Evolutionary conservation across 2,113 vertebrate genomes (phyloP).

Genomic region (Arothron firmamentum): DNA sequence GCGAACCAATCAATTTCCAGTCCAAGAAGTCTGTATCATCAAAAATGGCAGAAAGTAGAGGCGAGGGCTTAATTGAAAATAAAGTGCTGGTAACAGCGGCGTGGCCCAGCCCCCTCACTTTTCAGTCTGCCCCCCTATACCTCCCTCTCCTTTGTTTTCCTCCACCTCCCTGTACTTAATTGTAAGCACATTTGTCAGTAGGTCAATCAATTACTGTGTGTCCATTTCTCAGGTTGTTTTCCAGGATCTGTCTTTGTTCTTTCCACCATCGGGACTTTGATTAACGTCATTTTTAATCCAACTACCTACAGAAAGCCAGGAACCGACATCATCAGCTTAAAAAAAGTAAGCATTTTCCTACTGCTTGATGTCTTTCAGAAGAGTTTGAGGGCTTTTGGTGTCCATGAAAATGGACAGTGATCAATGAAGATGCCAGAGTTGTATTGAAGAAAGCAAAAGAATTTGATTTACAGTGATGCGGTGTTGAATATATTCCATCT

Average conservation of each 20-base stretch:
- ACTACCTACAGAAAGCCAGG: slow-evolving; percentile 12
- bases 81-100: slow-evolving; percentile 64
- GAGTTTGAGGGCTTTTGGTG: no score
- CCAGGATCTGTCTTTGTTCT: neutral
- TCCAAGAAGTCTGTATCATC: slow-evolving; percentile 69
- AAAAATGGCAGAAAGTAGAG: slow-evolving; percentile 63
- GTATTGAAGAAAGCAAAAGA: no score
- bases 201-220: slow-evolving; percentile 49
- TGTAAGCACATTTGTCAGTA: slow-evolving; percentile 40
- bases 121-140: slow-evolving; percentile 18
- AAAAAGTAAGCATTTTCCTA: slow-evolving; percentile 54
- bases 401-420: no score
- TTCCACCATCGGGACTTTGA: neutral
- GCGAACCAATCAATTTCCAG: slow-evolving; percentile 70
- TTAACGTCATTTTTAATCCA: neutral
- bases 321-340: slow-evolving; percentile 3
- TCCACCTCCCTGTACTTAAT: slow-evolving; percentile 45
- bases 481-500: no score
- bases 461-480: no score
- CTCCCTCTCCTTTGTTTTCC: slow-evolving; percentile 36
- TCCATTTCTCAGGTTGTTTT: slow-evolving; percentile 9
- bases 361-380: no score
- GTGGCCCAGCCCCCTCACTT: slow-evolving; percentile 19
- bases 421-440: no score
- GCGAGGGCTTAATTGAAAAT: slow-evolving; percentile 70